A percentile compares a stretch with the other conserved stretches of the same genome.
These are phyloP conservation scores for Latrodectus hesperus DNA, from an alignment of 2,888 invertebrate genomes.

Conservation along the genomic window DNA sequence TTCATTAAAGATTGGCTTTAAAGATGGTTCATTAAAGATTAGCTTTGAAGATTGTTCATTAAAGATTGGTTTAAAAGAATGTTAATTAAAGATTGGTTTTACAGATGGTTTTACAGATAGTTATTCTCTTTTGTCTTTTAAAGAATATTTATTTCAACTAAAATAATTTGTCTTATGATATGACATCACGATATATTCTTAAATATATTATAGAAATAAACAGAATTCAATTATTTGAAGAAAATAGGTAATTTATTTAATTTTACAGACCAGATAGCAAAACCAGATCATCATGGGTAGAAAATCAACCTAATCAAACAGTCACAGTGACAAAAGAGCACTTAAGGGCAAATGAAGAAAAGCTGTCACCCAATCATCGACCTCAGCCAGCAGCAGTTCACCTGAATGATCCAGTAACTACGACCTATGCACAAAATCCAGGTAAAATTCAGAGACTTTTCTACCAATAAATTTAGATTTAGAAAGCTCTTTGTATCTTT, in stretches of 20 bases:
- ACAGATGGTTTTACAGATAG: too few relatives aligned
- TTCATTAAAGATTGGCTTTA: too few relatives aligned
- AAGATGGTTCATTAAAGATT: too few relatives aligned
- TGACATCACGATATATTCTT: too few relatives aligned
- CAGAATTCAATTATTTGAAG: too few relatives aligned
- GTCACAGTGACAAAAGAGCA: conserved; percentile 27
- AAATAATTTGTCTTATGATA: too few relatives aligned
- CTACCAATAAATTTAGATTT: not conserved
- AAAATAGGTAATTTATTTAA: not conserved
- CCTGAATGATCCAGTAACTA: conserved; percentile 45
- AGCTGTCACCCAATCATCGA: conserved; percentile 33
- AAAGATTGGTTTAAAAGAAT: too few relatives aligned
- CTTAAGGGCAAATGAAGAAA: conserved; percentile 14
- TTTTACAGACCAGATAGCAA: conserved; percentile 36
- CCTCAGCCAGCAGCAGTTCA: conserved; percentile 48
- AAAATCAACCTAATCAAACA: conserved; percentile 18
- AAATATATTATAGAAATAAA: too few relatives aligned
- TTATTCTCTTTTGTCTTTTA: too few relatives aligned
- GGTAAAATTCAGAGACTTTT: conserved; percentile 11
- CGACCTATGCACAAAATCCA: conserved; percentile 54
- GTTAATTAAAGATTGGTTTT: too few relatives aligned
- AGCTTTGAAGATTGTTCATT: too few relatives aligned
- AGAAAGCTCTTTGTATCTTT: not conserved
- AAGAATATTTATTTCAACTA: too few relatives aligned
- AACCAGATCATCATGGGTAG: conserved; percentile 23